phyloP scores from a whole-genome alignment of 2,113 vertebrate genomes.

The Glaucidium brasilianum region DNA sequence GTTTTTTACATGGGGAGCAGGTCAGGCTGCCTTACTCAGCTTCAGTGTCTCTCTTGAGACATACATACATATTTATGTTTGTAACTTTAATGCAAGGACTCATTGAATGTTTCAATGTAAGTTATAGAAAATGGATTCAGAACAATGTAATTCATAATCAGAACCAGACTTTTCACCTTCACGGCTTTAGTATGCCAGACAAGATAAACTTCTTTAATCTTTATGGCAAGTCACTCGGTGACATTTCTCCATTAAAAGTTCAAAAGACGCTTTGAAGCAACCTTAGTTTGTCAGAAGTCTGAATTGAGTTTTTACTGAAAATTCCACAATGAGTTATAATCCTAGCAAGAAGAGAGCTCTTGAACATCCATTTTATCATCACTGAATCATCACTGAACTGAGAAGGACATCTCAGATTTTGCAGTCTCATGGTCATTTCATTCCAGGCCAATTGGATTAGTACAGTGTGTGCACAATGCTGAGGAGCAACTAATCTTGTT shows the following conservation, averaged over 20 bases:
- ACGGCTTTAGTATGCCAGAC: neutral
- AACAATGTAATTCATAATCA: neutral
- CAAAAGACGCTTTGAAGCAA: neutral
- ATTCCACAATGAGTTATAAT: neutral
- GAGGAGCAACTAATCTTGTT: neutral
- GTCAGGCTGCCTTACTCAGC: too few species aligned
- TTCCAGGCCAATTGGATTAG: neutral
- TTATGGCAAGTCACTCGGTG: neutral
- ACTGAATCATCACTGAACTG: slow-evolving; percentile 15
- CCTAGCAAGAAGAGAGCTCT: neutral
- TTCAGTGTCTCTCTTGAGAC: too few species aligned
- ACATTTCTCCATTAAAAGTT: neutral
- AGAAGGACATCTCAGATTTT: slow-evolving; percentile 24
- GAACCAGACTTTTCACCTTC: neutral
- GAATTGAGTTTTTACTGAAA: neutral
- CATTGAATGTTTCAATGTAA: neutral
- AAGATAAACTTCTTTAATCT: neutral
- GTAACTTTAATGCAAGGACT: neutral
- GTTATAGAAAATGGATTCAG: neutral
- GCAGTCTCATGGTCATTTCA: neutral
- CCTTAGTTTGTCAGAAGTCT: neutral
- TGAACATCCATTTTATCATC: neutral
- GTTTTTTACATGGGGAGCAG: too few species aligned
- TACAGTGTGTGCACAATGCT: neutral
- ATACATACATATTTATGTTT: neutral